Evolutionary conservation across 2,113 vertebrate genomes (phyloP), one percentile per base, ranked within the genome.

Genomic region (Brachyhypopomus gauderio): DNA sequence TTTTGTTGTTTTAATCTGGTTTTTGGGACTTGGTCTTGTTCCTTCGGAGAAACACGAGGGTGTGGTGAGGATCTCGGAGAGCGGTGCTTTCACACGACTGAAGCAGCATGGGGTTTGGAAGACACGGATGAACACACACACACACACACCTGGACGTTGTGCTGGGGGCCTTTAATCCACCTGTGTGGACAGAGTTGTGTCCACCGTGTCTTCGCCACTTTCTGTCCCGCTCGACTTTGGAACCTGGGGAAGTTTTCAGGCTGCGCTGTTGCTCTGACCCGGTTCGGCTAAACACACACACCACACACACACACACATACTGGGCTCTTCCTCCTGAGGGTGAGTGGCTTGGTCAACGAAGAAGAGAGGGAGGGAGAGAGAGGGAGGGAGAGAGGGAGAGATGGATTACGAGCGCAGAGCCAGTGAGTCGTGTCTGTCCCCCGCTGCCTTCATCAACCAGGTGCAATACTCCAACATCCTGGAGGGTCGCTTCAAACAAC

Each of bases 401-500:
- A 93, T 93, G 93, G 92, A 94, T 81, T 88, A 84, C 79, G 92
- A 93, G 9, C 89, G 88, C 70, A 88, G 89, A 76, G 85, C 91
- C 23, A 84, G 89, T 86, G 87, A 93, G 85, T 74, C 92, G 84
- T 91, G 90, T 72, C 92, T 96, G 76, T 96, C 96, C 3, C 94
- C 96, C 0, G 96, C 96, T 12, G 96, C 96, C 59, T 97, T 95
- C 88, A 91, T 97, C 75, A 96, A 96, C 90, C 92, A 96, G 14
- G 93, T 95, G 80, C 96, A 95, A 87, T 96, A 96, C 30, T 92
- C 95, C 69, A 96, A 95, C 79, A 95, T 97, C 79, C 88, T 97
- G 90, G 96, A 97, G 81, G 96, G 96, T 81, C 90, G 96, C 62
- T 97, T 97, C 92, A 97, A 97, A 86, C 96, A 97, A 87, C 92